Percentiles rank a stretch among this genome's conserved stretches.
Evolutionary conservation across 2,797 vertebrate genomes (phyloP).

Genomic region (Trematomus bernacchii): DNA sequence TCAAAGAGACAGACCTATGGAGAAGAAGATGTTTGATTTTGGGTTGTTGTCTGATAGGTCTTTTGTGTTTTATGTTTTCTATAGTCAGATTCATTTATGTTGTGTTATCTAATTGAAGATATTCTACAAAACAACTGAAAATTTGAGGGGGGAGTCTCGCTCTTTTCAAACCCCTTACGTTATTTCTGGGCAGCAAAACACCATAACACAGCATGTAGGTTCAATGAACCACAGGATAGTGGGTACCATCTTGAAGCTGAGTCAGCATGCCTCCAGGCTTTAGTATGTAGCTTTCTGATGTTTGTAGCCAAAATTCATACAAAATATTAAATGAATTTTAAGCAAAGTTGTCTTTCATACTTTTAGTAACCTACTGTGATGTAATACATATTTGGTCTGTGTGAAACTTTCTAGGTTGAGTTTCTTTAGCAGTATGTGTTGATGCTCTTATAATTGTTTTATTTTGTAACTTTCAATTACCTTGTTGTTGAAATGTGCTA

Average conservation of each 20-base stretch:
- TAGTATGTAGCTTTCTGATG: neutral
- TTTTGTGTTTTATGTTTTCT: neutral
- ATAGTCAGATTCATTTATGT: too few species aligned
- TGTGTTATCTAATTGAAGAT: too few species aligned
- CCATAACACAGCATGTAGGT: too few species aligned
- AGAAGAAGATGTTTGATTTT: neutral
- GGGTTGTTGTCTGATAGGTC: neutral
- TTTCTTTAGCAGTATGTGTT: too few species aligned
- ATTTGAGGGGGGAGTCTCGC: neutral
- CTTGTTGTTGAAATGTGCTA: too few species aligned
- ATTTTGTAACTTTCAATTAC: too few species aligned
- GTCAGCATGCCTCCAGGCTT: neutral
- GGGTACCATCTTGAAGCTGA: too few species aligned
- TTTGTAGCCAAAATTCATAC: neutral
- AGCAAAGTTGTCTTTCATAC: neutral
- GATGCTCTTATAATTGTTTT: too few species aligned
- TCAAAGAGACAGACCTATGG: constrained; percentile 56
- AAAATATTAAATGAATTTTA: neutral
- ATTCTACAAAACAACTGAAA: too few species aligned
- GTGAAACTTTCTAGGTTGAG: too few species aligned
- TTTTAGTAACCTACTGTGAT: neutral
- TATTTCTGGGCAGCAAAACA: neutral
- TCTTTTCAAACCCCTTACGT: neutral
- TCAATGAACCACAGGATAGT: too few species aligned
- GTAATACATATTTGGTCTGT: too few species aligned